Base-by-base conservation (phyloP, 2,113 vertebrate species). In the Pandion haliaetus region DNA sequence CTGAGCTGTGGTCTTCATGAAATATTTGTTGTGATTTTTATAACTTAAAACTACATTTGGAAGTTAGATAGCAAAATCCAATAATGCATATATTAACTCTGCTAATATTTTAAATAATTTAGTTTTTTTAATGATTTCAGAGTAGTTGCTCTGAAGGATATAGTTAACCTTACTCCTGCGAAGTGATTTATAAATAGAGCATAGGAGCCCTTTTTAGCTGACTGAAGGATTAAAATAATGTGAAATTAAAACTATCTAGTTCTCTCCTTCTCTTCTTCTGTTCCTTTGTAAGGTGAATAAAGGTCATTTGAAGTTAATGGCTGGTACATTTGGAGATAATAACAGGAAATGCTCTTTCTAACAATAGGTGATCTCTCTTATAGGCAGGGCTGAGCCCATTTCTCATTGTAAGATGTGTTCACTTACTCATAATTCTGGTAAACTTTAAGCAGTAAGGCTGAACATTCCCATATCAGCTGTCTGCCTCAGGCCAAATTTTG, bases 301-400 rank as follows among this genome's bases (percentile, higher is more conserved):
- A 94, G 70, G 81, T 96, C 44, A 82, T 58, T 87, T 94, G 84
- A 77, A 77, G 62, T 94, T 93, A 96, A 86, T 70, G 54, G 49
- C 66, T 76, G 42, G 74, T 90, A 77, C 71, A 77, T 93, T 96
- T 87, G 59, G 49, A 91, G 69, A 24, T 88, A 82, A 52, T 82
- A 90, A 69, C 93, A 88, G 73, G 92, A 97, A 96, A 85, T 73
- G 18, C 65, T 88, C 17, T 77, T 88, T 82, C 74, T 85, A 65
- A 88, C 71, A 96, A 70, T 77, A 80, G 78, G 6, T 82, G 65
- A 74, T 87, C 31, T 93, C 71, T 86, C 28, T 91, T 82, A 67
- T 12, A 83, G 81, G 32, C 69, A 91, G 66, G 58, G 14, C 36
- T 77, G 67, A 93, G 34, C 31, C 36, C 31, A 25, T 85, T 94